A percentile compares a stretch with the other conserved stretches of the same genome.
These are phyloP conservation scores for Apeltes quadracus DNA, from an alignment of 2,113 vertebrate genomes.

Conservation along the genomic window DNA sequence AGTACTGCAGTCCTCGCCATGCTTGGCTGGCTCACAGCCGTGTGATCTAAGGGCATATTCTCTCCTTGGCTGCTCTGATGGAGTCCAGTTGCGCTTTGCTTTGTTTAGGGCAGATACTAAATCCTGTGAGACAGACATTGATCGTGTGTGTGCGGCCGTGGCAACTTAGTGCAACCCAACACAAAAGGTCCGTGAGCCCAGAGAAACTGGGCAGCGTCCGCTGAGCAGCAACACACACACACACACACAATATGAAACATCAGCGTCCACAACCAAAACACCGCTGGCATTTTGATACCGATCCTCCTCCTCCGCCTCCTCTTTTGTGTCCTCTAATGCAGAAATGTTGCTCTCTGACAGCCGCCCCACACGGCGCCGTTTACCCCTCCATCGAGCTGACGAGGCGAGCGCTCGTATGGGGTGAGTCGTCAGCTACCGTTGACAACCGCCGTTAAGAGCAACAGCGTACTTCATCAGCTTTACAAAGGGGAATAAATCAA, in stretches of 20 bases:
- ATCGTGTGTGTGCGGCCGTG: slow-evolving; percentile 14
- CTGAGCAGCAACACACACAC: not conserved
- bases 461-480: not conserved
- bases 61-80: slow-evolving; percentile 32
- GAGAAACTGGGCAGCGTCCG: slow-evolving; percentile 38
- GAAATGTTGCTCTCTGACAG: slow-evolving; percentile 1
- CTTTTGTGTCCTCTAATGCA: slow-evolving; percentile 27
- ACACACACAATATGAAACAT: slow-evolving; percentile 5
- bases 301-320: not conserved
- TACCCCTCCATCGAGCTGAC: not conserved
- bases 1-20: slow-evolving; percentile 67
- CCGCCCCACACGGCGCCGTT: not conserved
- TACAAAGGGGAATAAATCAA: not conserved
- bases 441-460: slow-evolving; percentile 15
- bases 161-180: slow-evolving; percentile 13
- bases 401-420: slow-evolving; percentile 2
- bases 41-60: slow-evolving; percentile 56
- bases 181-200: slow-evolving; percentile 13
- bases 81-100: slow-evolving; percentile 19
- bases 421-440: not conserved
- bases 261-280: not conserved
- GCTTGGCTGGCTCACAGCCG: slow-evolving; percentile 52
- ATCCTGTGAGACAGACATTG: slow-evolving; percentile 28
- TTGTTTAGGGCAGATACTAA: slow-evolving; percentile 37
- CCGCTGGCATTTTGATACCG: not conserved